Evolutionary conservation across 2,113 vertebrate genomes (phyloP).

Genomic region (Oriolus oriolus): DNA sequence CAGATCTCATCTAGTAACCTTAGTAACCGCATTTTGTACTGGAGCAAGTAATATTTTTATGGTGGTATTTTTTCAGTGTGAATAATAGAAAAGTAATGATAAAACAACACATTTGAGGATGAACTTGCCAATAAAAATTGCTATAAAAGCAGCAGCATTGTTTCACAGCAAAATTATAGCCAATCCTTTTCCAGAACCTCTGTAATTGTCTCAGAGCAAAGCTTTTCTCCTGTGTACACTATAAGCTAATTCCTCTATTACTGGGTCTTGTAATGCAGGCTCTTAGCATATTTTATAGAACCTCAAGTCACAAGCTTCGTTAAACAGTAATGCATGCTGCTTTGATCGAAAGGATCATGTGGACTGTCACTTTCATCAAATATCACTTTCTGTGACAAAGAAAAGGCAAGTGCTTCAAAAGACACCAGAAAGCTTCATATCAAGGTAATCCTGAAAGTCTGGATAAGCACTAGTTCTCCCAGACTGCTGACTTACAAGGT

Average conservation of each 20-base stretch:
- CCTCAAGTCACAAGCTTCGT: not conserved
- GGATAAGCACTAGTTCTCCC: not conserved
- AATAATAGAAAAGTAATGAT: conserved; percentile 52
- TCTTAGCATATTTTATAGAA: not conserved
- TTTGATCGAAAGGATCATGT: not conserved
- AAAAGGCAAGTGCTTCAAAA: not conserved
- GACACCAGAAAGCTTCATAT: not conserved
- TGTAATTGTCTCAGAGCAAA: not conserved
- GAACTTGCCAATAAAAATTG: conserved; percentile 11
- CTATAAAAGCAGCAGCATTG: not conserved
- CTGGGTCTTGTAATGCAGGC: not conserved
- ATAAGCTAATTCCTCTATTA: conserved; percentile 16
- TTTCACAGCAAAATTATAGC: conserved; percentile 8
- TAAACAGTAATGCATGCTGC: not conserved
- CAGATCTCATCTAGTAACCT: conserved; percentile 55
- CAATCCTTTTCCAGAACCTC: not conserved
- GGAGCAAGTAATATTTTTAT: conserved; percentile 46
- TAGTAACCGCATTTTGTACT: conserved; percentile 51
- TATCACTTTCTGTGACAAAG: not conserved
- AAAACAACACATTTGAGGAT: conserved; percentile 21
- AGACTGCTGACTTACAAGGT: not conserved
- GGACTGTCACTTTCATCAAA: not conserved
- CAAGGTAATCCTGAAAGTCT: not conserved
- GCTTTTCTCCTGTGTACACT: not conserved
- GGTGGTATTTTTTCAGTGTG: conserved; percentile 14